phyloP scores from a whole-genome alignment of 2,797 vertebrate species.

The Pampus argenteus region DNA sequence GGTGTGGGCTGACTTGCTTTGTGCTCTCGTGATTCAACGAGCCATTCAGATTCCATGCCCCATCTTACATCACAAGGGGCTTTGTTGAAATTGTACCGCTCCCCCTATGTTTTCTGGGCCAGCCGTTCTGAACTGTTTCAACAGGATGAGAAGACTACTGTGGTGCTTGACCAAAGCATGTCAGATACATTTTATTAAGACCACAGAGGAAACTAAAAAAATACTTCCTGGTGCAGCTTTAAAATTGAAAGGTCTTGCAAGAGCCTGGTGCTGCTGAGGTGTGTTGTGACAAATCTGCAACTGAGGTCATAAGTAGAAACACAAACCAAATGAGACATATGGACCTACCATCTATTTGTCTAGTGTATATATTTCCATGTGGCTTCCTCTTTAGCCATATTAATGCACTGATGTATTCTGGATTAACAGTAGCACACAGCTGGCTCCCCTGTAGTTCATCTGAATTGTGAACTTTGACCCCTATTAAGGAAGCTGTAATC shows the following conservation, averaged over 20 bases:
- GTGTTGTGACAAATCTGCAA: neutral
- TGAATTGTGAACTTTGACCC: constrained; percentile 55
- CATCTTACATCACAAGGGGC: too few species aligned
- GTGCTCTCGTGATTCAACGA: too few species aligned
- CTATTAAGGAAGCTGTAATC: constrained; percentile 57
- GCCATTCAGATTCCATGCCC: too few species aligned
- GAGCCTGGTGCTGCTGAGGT: neutral
- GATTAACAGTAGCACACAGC: constrained; percentile 31
- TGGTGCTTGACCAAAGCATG: too few species aligned
- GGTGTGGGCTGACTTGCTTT: too few species aligned
- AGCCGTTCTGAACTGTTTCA: too few species aligned
- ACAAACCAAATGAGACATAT: neutral
- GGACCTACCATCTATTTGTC: neutral
- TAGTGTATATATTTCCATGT: neutral
- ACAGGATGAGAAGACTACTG: too few species aligned
- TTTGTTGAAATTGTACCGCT: too few species aligned
- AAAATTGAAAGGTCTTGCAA: too few species aligned
- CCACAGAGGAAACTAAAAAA: too few species aligned
- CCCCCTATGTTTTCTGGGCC: too few species aligned
- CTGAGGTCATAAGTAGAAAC: neutral
- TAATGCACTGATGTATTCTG: neutral
- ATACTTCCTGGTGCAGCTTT: neutral
- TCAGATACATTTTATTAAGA: too few species aligned
- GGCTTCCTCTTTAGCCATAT: neutral
- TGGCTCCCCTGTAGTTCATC: constrained; percentile 26